phyloP scores from a whole-genome alignment of 2,113 vertebrate genomes.

The Myanophis thanlyinensis region DNA sequence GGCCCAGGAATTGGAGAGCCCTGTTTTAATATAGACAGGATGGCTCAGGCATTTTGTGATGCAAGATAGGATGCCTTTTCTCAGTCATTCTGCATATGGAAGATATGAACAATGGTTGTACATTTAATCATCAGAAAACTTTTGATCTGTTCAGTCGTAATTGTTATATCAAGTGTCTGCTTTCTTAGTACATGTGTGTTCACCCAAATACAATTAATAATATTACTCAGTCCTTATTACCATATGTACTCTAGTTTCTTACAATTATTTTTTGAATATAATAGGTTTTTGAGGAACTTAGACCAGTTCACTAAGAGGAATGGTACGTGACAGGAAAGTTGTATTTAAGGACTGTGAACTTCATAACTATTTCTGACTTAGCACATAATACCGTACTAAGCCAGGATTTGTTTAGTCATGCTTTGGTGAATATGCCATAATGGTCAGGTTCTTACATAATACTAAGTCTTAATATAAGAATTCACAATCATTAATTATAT shows the following conservation, averaged over 20 bases:
- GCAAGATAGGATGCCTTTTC: not conserved
- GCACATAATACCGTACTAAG: not conserved
- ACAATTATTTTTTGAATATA: not conserved
- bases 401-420: not conserved
- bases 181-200: not conserved
- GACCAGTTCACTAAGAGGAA: slow-evolving; percentile 26
- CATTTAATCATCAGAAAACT: slow-evolving; percentile 12
- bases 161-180: not conserved
- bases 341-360: slow-evolving; percentile 13
- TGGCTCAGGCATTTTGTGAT: not conserved
- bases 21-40: not conserved
- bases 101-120: slow-evolving; percentile 17
- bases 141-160: slow-evolving; percentile 5
- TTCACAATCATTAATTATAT: not conserved
- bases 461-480: not conserved
- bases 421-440: not conserved
- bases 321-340: not conserved
- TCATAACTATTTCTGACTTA: not conserved
- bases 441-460: not conserved
- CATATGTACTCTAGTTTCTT: not conserved
- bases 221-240: slow-evolving; percentile 5
- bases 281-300: slow-evolving; percentile 2
- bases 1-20: too few relatives aligned
- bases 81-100: not conserved
- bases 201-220: slow-evolving; percentile 5